Evolutionary conservation across 2,888 invertebrate species (phyloP).

Genomic region (Mimas tiliae): DNA sequence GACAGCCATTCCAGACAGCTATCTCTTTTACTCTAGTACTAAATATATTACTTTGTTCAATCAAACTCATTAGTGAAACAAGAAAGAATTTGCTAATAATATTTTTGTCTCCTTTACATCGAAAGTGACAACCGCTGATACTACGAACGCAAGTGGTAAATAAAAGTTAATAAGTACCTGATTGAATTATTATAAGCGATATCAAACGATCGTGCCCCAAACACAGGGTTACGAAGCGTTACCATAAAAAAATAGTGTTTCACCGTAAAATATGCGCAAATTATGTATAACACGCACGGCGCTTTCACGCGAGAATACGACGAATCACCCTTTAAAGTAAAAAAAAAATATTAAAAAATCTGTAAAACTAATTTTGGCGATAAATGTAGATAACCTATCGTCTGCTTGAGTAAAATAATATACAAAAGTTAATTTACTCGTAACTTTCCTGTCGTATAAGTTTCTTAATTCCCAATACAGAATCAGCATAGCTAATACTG

Average conservation of each 20-base stretch:
- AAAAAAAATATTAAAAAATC: not conserved
- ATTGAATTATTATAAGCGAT: constrained; percentile 11
- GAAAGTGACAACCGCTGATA: not conserved
- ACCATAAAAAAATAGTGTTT: constrained; percentile 50
- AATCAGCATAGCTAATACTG: no score
- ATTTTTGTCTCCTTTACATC: no score
- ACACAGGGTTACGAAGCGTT: constrained; percentile 42
- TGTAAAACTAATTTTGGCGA: not conserved
- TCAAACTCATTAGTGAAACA: no score
- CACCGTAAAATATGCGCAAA: constrained; percentile 66
- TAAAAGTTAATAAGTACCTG: not conserved
- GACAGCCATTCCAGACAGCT: no score
- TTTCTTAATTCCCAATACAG: no score
- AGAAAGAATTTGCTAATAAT: no score
- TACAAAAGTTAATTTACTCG: no score
- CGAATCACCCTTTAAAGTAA: constrained; percentile 1
- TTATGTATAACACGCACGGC: constrained; percentile 59
- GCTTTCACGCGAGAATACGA: constrained; percentile 47
- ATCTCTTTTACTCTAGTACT: no score
- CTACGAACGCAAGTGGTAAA: not conserved
- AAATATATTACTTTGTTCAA: no score
- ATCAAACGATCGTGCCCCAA: constrained; percentile 8
- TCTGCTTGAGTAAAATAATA: no score
- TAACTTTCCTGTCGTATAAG: no score
- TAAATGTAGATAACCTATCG: no score